Evolutionary conservation across 2,113 vertebrate genomes (phyloP).

Genomic region (Carassius carassius): DNA sequence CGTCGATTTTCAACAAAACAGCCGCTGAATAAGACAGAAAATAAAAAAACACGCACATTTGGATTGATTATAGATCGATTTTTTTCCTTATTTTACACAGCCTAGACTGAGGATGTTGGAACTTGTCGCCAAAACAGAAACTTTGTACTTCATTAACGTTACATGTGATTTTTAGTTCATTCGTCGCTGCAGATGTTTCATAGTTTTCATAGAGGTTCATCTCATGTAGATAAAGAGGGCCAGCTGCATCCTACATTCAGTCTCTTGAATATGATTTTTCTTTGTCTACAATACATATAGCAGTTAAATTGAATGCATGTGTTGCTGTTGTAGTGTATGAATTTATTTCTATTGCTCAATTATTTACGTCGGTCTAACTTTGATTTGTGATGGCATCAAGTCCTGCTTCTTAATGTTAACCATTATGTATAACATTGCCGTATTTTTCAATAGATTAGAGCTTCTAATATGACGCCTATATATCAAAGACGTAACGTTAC

Average conservation of each 20-base stretch:
- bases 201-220: constrained; percentile 1
- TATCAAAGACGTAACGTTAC: background rate
- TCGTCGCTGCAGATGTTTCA: background rate
- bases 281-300: background rate
- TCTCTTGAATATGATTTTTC: background rate
- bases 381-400: background rate
- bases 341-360: background rate
- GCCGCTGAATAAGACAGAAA: background rate
- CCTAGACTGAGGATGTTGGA: background rate
- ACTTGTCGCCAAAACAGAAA: constrained; percentile 3
- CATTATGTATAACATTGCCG: background rate
- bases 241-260: constrained; percentile 8
- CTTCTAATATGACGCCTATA: background rate
- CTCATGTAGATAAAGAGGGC: background rate
- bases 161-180: background rate
- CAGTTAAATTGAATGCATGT: background rate
- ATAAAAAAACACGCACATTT: background rate
- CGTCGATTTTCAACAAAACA: too few species aligned
- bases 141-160: background rate
- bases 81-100: background rate
- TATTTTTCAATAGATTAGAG: background rate
- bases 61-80: background rate
- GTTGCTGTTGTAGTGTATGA: background rate
- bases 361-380: constrained; percentile 16
- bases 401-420: background rate